These are phyloP conservation scores for Lycaena phlaeas DNA, from an alignment of 2,888 invertebrate genomes.

Conservation along the genomic window DNA sequence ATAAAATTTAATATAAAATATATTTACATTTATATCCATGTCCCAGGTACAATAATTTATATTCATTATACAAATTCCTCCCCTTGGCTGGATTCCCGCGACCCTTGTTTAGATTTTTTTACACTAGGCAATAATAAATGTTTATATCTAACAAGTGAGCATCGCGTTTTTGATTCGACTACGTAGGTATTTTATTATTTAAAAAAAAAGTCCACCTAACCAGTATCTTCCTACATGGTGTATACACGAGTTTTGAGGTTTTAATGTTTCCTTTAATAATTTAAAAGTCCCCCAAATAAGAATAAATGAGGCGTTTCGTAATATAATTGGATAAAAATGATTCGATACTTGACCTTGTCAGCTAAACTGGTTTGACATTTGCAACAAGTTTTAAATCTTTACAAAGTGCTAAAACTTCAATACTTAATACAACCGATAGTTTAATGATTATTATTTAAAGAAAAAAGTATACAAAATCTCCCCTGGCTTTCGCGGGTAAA, in stretches of 20 bases:
- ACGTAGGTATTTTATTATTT: too few relatives aligned
- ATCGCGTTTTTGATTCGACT: too few relatives aligned
- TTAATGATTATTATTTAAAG: background rate
- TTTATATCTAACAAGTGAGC: too few relatives aligned
- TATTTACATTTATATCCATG: too few relatives aligned
- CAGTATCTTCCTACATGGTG: too few relatives aligned
- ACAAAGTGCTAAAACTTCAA: slow-evolving; percentile 10
- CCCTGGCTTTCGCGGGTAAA: background rate
- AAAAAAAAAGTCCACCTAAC: too few relatives aligned
- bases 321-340: slow-evolving; percentile 39
- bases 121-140: too few relatives aligned
- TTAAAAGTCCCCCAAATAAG: slow-evolving; percentile 9
- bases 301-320: slow-evolving; percentile 12
- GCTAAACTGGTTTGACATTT: slow-evolving; percentile 56
- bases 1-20: too few relatives aligned
- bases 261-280: slow-evolving; percentile 4
- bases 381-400: slow-evolving; percentile 37
- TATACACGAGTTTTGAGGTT: background rate
- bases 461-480: background rate
- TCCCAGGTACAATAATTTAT: too few relatives aligned
- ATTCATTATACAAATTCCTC: too few relatives aligned
- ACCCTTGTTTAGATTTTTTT: too few relatives aligned
- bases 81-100: too few relatives aligned
- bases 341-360: slow-evolving; percentile 48
- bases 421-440: background rate